phyloP scores from a whole-genome alignment of 2,797 vertebrate genomes.

The Pangasius krempfi region DNA sequence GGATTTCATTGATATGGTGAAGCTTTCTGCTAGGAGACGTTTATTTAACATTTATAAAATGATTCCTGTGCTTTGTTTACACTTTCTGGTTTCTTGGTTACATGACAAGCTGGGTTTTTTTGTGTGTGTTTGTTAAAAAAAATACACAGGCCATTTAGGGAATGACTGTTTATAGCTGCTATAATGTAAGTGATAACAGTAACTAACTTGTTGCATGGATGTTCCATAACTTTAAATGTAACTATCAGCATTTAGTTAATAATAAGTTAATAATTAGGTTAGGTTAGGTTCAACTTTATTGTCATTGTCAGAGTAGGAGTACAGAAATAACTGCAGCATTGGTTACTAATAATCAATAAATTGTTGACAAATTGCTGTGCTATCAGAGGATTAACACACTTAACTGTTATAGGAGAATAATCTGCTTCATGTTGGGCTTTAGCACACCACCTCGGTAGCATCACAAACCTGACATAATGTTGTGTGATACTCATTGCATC shows the following conservation, averaged over 20 bases:
- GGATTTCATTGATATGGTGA: neutral
- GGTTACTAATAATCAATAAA: neutral
- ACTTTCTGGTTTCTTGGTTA: neutral
- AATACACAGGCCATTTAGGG: too few relatives aligned
- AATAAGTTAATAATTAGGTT: neutral
- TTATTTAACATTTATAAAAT: neutral
- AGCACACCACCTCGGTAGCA: neutral
- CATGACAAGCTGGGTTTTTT: neutral
- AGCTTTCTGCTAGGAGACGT: neutral
- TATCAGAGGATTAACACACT: neutral
- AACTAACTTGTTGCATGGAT: neutral
- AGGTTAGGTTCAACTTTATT: too few relatives aligned
- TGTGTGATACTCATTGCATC: neutral
- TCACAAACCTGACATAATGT: conserved; percentile 9
- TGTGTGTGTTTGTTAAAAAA: neutral
- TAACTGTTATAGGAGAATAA: neutral
- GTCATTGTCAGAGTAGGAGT: too few relatives aligned
- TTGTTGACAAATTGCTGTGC: neutral
- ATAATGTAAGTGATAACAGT: neutral
- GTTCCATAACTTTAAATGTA: neutral
- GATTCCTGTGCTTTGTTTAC: neutral
- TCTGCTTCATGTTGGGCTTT: neutral
- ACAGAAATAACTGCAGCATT: too few relatives aligned
- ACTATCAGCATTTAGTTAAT: neutral
- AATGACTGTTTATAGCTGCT: neutral